phyloP scores from a whole-genome alignment of 2,888 invertebrate species.

The Aleiodes leptofemur region DNA sequence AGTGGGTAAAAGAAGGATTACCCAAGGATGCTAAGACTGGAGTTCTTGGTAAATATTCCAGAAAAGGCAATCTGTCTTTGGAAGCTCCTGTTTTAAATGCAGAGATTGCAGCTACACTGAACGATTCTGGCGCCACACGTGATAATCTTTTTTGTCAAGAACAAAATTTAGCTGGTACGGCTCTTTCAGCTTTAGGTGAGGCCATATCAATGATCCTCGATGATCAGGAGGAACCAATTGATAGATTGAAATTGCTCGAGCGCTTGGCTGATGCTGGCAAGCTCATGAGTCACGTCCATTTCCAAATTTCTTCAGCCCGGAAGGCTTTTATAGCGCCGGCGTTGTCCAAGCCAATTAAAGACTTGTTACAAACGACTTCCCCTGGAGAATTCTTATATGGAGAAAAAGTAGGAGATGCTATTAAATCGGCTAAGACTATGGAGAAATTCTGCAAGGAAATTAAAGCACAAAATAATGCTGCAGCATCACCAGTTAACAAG shows the following conservation, averaged over 20 bases:
- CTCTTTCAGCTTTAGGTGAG: constrained; percentile 43
- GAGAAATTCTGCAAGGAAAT: too few relatives aligned
- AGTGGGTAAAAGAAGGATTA: constrained; percentile 31
- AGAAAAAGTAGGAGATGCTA: background rate
- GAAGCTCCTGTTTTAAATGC: constrained; percentile 46
- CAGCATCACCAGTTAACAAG: too few relatives aligned
- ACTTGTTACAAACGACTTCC: background rate
- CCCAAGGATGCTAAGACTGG: constrained; percentile 41
- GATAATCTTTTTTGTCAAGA: constrained; percentile 40
- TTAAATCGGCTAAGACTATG: too few relatives aligned
- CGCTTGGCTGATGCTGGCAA: background rate
- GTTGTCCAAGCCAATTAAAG: background rate
- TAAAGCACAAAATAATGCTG: too few relatives aligned
- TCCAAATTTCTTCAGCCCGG: background rate
- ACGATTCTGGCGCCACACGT: constrained; percentile 41
- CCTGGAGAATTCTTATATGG: background rate
- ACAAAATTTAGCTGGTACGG: constrained; percentile 46
- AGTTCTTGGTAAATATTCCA: constrained; percentile 47
- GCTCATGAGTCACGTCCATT: background rate
- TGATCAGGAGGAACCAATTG: constrained; percentile 36
- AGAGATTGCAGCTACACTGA: constrained; percentile 42
- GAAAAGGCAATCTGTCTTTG: constrained; percentile 44
- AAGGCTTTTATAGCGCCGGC: background rate
- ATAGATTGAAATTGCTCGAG: background rate
- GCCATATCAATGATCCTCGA: constrained; percentile 43